Evolutionary conservation across 2,888 invertebrate genomes (phyloP).

Genomic region (Dicyrtoma fusca): DNA sequence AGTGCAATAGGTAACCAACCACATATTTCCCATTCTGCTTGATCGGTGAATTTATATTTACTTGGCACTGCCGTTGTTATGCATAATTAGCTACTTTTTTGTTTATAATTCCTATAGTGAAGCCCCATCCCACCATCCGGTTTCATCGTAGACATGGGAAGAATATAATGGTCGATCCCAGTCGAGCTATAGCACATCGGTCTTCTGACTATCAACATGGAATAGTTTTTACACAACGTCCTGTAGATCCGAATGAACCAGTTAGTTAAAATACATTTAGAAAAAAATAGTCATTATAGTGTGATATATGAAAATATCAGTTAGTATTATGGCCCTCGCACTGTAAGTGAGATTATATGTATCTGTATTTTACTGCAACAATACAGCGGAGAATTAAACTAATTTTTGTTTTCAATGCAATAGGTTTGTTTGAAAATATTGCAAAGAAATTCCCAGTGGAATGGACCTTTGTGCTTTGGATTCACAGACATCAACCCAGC

Average conservation of each 20-base stretch:
- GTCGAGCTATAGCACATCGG: conserved; percentile 31
- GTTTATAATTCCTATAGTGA: conserved; percentile 9
- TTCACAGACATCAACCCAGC: conserved; percentile 45
- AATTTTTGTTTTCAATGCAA: background rate
- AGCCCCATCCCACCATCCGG: conserved; percentile 24
- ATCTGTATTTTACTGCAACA: too few relatives aligned
- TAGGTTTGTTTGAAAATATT: background rate
- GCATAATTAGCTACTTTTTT: background rate
- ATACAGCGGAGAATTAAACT: background rate
- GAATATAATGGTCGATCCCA: conserved; percentile 29
- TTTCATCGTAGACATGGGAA: conserved; percentile 44
- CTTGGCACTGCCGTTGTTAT: too few relatives aligned
- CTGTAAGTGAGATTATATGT: too few relatives aligned
- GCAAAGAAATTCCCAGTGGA: too few relatives aligned
- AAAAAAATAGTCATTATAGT: too few relatives aligned
- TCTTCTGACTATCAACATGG: conserved; percentile 40
- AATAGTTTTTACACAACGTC: conserved; percentile 42
- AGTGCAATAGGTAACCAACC: background rate
- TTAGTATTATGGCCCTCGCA: too few relatives aligned
- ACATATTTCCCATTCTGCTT: background rate
- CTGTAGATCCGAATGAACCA: conserved; percentile 38
- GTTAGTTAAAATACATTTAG: conserved; percentile 25
- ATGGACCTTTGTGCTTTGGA: conserved; percentile 45
- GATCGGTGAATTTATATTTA: background rate
- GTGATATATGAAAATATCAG: too few relatives aligned